phyloP scores from a whole-genome alignment of 2,113 vertebrate genomes.

The Hirundichthys speculiger region DNA sequence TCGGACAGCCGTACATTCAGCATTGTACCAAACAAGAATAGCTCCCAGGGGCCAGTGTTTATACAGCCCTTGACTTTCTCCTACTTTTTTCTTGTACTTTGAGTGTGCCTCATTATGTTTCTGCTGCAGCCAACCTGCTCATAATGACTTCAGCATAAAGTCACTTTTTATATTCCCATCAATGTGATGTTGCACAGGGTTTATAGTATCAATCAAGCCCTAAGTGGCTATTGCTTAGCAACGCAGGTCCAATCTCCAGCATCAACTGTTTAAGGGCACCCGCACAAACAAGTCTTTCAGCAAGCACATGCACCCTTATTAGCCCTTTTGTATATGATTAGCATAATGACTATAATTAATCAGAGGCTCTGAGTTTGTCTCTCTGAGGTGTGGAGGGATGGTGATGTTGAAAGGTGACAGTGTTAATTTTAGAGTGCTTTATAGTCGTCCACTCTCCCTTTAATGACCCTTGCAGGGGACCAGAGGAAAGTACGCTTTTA shows the following conservation, averaged over 20 bases:
- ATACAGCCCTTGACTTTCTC: not conserved
- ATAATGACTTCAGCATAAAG: slow-evolving; percentile 34
- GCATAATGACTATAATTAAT: slow-evolving; percentile 69
- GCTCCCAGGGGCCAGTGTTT: not conserved
- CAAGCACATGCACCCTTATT: slow-evolving; percentile 9
- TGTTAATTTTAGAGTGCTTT: slow-evolving; percentile 40
- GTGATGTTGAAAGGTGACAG: slow-evolving; percentile 10
- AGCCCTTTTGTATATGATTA: slow-evolving; percentile 58
- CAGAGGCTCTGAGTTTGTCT: slow-evolving; percentile 50
- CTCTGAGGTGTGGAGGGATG: slow-evolving; percentile 12
- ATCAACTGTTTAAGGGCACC: slow-evolving; percentile 37
- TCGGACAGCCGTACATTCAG: too few relatives aligned
- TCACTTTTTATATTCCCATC: slow-evolving; percentile 31
- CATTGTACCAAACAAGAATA: not conserved
- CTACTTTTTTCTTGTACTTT: not conserved
- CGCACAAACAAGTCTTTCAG: slow-evolving; percentile 28
- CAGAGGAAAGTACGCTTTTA: slow-evolving; percentile 38
- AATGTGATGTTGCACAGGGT: slow-evolving; percentile 34
- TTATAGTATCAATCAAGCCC: slow-evolving; percentile 53
- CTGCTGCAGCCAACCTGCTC: slow-evolving; percentile 4
- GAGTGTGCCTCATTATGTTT: not conserved
- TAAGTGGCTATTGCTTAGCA: slow-evolving; percentile 71
- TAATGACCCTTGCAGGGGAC: slow-evolving; percentile 59
- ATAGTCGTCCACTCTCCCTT: slow-evolving; percentile 46
- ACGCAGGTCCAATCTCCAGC: slow-evolving; percentile 43